Evolutionary conservation across 2,888 invertebrate species (phyloP).

Genomic region (Desoria tigrina): DNA sequence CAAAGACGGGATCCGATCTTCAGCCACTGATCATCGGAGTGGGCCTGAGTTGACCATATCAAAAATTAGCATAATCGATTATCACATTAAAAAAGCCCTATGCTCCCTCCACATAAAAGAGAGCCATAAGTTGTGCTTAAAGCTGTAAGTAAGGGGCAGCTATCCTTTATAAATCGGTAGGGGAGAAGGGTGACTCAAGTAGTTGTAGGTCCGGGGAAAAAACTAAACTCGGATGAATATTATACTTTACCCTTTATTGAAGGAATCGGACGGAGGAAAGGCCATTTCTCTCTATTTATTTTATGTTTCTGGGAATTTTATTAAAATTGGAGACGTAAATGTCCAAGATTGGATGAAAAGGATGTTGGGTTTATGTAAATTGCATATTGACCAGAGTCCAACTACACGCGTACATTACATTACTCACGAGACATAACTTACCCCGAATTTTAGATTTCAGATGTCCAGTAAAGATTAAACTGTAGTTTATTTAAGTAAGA

Average conservation of each 20-base stretch:
- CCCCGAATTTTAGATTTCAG: no score
- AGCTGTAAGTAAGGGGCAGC: no score
- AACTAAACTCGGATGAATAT: not conserved
- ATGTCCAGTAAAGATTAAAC: no score
- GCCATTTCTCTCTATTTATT: slow-evolving; percentile 13
- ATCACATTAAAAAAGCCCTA: slow-evolving; percentile 14
- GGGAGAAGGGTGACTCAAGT: slow-evolving; percentile 9
- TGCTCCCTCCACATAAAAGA: not conserved
- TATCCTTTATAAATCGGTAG: not conserved
- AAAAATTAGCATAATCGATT: slow-evolving; percentile 25
- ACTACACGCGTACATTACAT: no score
- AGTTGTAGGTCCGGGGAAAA: not conserved
- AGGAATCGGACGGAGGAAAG: slow-evolving; percentile 4
- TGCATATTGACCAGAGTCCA: slow-evolving; percentile 3
- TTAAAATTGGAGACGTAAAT: slow-evolving; percentile 13
- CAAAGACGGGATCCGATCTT: not conserved
- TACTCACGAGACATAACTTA: no score
- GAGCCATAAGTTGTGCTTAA: no score
- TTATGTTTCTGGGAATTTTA: slow-evolving; percentile 15
- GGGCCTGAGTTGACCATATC: slow-evolving; percentile 3
- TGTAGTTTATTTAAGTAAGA: no score
- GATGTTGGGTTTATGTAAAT: slow-evolving; percentile 7
- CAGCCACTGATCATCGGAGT: slow-evolving; percentile 3
- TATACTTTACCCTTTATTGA: slow-evolving; percentile 14
- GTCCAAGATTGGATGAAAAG: slow-evolving; percentile 4